These are phyloP conservation scores for Drosophila yakuba DNA, from an alignment of 1,140 invertebrate genomes.

Conservation along the genomic window DNA sequence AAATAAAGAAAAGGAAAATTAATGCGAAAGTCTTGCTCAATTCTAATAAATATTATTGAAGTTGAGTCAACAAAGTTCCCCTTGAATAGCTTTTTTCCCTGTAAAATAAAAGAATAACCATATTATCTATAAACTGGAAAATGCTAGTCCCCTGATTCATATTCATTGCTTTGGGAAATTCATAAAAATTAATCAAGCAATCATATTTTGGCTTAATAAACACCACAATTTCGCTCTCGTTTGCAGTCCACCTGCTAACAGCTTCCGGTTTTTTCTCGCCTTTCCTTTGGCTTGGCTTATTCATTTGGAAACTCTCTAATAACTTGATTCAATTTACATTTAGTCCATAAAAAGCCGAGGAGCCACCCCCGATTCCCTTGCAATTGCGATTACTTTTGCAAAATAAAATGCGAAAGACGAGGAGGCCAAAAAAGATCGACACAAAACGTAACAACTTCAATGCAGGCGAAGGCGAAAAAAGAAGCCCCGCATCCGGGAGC, in stretches of 20 bases:
- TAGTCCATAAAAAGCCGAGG: constrained; percentile 5
- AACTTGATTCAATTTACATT: constrained; percentile 47
- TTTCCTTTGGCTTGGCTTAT: constrained; percentile 25
- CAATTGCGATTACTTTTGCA: constrained; percentile 39
- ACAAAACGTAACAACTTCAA: constrained; percentile 65
- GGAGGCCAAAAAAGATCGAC: constrained; percentile 45
- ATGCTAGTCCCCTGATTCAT: too few species aligned
- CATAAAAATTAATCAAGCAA: too few species aligned
- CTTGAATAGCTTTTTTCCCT: too few species aligned
- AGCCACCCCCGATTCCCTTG: constrained; percentile 11
- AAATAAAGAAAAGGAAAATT: not conserved
- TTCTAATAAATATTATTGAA: constrained; percentile 8
- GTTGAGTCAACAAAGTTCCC: not conserved
- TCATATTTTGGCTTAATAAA: not conserved
- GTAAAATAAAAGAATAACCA: too few species aligned
- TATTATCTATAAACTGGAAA: too few species aligned
- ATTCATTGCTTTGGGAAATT: too few species aligned
- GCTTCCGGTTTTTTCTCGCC: not conserved
- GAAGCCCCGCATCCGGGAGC: constrained; percentile 3
- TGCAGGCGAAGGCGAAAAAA: constrained; percentile 34
- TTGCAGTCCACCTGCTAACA: not conserved
- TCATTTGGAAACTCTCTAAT: constrained; percentile 48
- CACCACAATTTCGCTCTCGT: not conserved
- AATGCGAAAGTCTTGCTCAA: constrained; percentile 8
- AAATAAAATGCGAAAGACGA: constrained; percentile 3